Percentiles rank a stretch among this genome's conserved stretches.
phyloP scores from a whole-genome alignment of 2,888 invertebrate genomes.

The Invenusta paracnida region DNA sequence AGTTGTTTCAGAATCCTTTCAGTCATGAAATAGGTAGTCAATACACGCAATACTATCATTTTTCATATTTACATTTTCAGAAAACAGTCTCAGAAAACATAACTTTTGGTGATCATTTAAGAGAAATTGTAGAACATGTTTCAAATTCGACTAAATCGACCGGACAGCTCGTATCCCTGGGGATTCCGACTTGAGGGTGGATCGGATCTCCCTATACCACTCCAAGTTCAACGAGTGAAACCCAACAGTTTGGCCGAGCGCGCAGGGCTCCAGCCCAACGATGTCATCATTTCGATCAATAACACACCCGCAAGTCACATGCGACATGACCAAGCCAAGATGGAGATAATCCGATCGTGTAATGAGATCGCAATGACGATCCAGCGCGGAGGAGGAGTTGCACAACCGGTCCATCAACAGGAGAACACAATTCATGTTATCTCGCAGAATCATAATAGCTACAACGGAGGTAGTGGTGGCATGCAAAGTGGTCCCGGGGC shows the following conservation, averaged over 20 bases:
- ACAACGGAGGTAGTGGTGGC: neutral
- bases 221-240: conserved; percentile 9
- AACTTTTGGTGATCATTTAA: too few species aligned
- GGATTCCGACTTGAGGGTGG: conserved; percentile 42
- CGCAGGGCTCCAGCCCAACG: conserved; percentile 85
- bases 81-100: too few species aligned
- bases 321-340: conserved; percentile 91
- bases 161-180: conserved; percentile 39
- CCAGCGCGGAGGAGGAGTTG: neutral
- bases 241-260: conserved; percentile 87
- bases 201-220: conserved; percentile 3
- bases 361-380: conserved; percentile 72
- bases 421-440: neutral
- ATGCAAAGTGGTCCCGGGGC: neutral
- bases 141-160: conserved; percentile 14
- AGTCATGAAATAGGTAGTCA: too few species aligned
- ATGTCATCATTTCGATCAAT: conserved; percentile 85
- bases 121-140: too few species aligned
- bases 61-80: too few species aligned
- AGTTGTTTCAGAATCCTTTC: too few species aligned
- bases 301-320: conserved; percentile 69
- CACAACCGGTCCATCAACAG: neutral
- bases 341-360: conserved; percentile 81
- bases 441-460: neutral
- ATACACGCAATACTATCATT: too few species aligned